These are phyloP conservation scores for Ligdia adustata DNA, from an alignment of 2,888 invertebrate species.

Conservation along the genomic window DNA sequence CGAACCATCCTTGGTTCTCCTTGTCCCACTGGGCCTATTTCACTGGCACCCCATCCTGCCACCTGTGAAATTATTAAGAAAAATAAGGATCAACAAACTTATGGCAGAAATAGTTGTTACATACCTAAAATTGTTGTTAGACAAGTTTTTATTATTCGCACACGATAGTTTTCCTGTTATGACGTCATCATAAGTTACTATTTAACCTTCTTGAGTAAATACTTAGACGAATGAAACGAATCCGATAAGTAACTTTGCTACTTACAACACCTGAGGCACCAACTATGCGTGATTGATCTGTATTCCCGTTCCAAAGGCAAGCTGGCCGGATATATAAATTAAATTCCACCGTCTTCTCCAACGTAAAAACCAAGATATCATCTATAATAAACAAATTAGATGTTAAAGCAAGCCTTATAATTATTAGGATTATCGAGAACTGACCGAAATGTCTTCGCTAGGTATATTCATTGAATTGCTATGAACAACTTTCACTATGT, in stretches of 20 bases:
- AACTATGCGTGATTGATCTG: slow-evolving; percentile 58
- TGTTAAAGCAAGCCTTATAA: neutral
- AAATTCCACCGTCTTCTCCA: slow-evolving; percentile 74
- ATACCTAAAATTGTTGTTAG: slow-evolving; percentile 1
- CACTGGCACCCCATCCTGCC: slow-evolving; percentile 85
- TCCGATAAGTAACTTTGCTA: slow-evolving; percentile 20
- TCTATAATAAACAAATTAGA: slow-evolving; percentile 54
- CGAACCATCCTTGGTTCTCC: slow-evolving; percentile 79
- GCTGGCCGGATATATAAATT: slow-evolving; percentile 80
- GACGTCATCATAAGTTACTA: neutral
- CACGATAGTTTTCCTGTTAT: neutral
- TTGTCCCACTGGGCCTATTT: slow-evolving; percentile 65
- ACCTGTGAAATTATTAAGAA: slow-evolving; percentile 51
- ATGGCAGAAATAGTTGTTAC: neutral
- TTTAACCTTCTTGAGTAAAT: neutral
- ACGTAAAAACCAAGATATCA: slow-evolving; percentile 82
- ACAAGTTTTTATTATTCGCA: neutral
- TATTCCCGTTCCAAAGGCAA: slow-evolving; percentile 82
- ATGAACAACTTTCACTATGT: too few species aligned
- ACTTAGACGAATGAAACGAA: neutral
- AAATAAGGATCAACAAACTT: slow-evolving; percentile 3
- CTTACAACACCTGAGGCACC: slow-evolving; percentile 73
- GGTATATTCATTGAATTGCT: too few species aligned
- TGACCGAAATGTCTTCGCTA: too few species aligned
- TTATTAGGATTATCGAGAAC: too few species aligned